These are phyloP conservation scores for Lasioglossum vierecki DNA, from an alignment of 2,888 invertebrate species.

Conservation along the genomic window DNA sequence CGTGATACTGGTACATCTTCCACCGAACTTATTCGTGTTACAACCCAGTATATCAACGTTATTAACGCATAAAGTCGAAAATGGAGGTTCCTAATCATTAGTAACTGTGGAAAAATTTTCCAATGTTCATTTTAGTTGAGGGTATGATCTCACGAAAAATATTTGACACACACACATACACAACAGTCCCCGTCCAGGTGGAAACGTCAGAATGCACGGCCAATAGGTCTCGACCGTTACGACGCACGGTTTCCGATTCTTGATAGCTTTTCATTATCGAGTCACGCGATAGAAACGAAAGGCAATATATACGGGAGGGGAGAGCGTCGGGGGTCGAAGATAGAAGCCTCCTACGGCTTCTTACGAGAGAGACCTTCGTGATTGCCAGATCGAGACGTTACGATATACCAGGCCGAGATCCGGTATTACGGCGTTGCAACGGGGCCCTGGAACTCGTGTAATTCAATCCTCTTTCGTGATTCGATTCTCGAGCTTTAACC, in stretches of 20 bases:
- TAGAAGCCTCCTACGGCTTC: slow-evolving; percentile 33
- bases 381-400: slow-evolving; percentile 53
- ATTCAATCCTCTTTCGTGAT: slow-evolving; percentile 63
- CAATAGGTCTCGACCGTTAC: slow-evolving; percentile 46
- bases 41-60: not conserved
- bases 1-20: not conserved
- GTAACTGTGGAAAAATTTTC: not conserved
- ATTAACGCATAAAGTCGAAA: not conserved
- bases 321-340: not conserved
- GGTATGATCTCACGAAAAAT: not conserved
- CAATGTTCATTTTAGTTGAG: not conserved
- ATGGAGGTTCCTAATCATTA: not conserved
- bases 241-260: slow-evolving; percentile 57
- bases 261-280: slow-evolving; percentile 65
- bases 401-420: slow-evolving; percentile 42
- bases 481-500: slow-evolving; percentile 53
- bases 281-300: slow-evolving; percentile 60
- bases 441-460: slow-evolving; percentile 43
- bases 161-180: not conserved
- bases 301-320: slow-evolving; percentile 42
- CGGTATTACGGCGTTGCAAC: slow-evolving; percentile 46
- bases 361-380: slow-evolving; percentile 42
- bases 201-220: slow-evolving; percentile 44
- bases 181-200: not conserved
- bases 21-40: not conserved